A percentile compares a stretch with the other conserved stretches of the same genome.
Evolutionary conservation across 2,888 invertebrate genomes (phyloP).

Genomic region (Drepanosiphum platanoidis): DNA sequence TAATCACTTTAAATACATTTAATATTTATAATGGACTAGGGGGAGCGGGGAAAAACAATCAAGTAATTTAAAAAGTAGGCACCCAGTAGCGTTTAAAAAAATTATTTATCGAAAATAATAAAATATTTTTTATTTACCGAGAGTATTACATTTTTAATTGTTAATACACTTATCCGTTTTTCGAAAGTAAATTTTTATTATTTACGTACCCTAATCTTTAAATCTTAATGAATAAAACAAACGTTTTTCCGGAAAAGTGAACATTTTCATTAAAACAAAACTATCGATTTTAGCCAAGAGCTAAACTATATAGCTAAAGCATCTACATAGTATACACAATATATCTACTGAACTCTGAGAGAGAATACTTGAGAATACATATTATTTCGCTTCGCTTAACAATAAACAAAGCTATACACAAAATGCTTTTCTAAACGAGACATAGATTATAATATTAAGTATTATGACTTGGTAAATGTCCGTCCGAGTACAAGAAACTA

Average conservation of each 20-base stretch:
- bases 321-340: background rate
- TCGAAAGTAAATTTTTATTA: background rate
- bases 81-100: no score
- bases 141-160: no score
- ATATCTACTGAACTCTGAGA: conserved; percentile 4
- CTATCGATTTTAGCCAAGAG: conserved; percentile 35
- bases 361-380: conserved; percentile 19
- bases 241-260: conserved; percentile 29
- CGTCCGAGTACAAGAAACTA: no score
- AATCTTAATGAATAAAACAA: conserved; percentile 22
- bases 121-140: no score
- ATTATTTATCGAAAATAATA: no score
- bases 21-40: no score
- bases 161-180: background rate
- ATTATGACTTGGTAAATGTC: no score
- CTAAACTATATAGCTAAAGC: background rate
- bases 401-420: conserved; percentile 23
- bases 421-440: conserved; percentile 23
- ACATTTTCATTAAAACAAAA: conserved; percentile 35
- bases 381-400: conserved; percentile 10
- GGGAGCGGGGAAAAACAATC: no score
- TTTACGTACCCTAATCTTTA: background rate
- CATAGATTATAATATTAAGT: background rate
- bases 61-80: no score
- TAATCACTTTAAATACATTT: no score